These are phyloP conservation scores for Numenius arquata DNA, from an alignment of 2,113 vertebrate genomes.

Conservation along the genomic window DNA sequence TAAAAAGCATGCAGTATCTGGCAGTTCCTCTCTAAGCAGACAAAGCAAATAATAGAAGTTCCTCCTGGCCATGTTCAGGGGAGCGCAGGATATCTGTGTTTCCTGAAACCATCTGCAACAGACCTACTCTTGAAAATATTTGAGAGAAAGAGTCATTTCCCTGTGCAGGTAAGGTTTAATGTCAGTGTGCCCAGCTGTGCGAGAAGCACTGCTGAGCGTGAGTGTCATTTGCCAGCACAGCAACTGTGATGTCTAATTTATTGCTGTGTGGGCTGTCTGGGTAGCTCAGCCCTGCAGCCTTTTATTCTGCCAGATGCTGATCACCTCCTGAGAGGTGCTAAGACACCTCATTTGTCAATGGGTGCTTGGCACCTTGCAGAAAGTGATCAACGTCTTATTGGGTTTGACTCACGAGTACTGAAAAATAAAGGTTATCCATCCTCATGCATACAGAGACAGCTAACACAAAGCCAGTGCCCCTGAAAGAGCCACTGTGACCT, in stretches of 20 bases:
- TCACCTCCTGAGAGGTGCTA: not conserved
- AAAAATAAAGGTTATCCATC: not conserved
- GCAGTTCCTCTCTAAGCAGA: not conserved
- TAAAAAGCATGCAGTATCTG: not conserved
- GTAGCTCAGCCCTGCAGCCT: not conserved
- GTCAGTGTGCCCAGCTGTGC: not conserved
- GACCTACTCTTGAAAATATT: not conserved
- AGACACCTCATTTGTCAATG: not conserved
- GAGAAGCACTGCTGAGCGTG: not conserved
- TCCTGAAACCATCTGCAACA: not conserved
- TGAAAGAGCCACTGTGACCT: not conserved
- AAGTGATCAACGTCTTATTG: not conserved
- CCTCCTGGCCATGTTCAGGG: not conserved
- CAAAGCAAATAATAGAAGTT: not conserved
- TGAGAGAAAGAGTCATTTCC: not conserved
- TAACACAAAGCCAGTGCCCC: not conserved
- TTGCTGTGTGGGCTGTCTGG: not conserved
- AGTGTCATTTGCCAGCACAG: not conserved
- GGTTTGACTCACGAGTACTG: not conserved
- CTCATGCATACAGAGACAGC: not conserved
- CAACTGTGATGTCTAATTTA: not conserved
- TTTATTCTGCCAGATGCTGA: constrained; percentile 28
- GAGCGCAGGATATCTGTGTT: not conserved
- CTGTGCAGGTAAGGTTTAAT: not conserved
- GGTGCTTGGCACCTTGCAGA: not conserved